A percentile compares a stretch with the other conserved stretches of the same genome.
These are phyloP conservation scores for Herpailurus yagouaroundi DNA, from an alignment of 2,113 vertebrate species.

Conservation along the genomic window DNA sequence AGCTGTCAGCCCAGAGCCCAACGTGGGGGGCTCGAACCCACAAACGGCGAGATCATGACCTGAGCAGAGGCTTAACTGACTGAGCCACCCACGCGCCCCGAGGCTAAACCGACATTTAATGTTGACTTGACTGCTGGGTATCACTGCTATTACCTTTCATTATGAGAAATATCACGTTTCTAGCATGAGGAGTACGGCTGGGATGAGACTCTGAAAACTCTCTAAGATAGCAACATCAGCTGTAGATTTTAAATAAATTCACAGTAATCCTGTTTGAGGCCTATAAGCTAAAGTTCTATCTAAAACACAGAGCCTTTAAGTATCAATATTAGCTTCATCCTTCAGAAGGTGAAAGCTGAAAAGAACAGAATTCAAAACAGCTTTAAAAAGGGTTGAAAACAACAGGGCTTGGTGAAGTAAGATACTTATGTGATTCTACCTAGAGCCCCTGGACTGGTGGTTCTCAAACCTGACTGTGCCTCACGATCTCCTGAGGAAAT, in stretches of 20 bases:
- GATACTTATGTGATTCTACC: neutral
- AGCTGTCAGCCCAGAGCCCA: neutral
- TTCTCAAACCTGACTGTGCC: neutral
- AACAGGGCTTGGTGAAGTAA: neutral
- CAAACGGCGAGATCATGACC: neutral
- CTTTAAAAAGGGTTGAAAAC: neutral
- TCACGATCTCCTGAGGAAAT: neutral
- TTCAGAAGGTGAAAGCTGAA: neutral
- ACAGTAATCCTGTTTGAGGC: constrained; percentile 41
- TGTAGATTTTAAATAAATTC: constrained; percentile 46
- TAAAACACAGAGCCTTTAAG: constrained; percentile 54
- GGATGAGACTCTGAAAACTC: neutral
- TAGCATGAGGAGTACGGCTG: neutral
- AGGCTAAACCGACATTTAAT: neutral
- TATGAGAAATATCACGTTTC: neutral
- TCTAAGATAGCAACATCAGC: neutral
- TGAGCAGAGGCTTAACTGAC: neutral
- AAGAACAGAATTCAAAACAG: neutral
- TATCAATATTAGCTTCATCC: constrained; percentile 23
- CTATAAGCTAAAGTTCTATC: neutral
- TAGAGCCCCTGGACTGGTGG: neutral
- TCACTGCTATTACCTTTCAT: neutral
- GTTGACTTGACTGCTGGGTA: neutral
- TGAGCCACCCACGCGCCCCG: neutral
- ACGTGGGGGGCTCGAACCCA: neutral